These are phyloP conservation scores for Corbicula japonica DNA, from an alignment of 2,888 invertebrate species.

Conservation along the genomic window DNA sequence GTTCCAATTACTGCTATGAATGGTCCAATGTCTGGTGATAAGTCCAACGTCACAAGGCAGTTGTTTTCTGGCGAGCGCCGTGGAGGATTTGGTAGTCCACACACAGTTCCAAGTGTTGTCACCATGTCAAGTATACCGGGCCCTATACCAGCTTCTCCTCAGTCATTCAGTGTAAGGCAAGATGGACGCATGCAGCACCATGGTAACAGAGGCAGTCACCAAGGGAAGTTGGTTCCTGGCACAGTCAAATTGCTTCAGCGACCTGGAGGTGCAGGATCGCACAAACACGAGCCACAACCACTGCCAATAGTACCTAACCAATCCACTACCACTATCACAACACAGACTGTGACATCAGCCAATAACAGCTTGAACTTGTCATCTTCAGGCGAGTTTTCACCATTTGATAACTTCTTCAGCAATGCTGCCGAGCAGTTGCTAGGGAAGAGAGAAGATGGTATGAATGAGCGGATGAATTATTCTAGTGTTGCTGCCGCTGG, in stretches of 20 bases:
- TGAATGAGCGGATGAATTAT: slow-evolving; percentile 89
- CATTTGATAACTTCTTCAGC: slow-evolving; percentile 93
- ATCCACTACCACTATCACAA: slow-evolving; percentile 56
- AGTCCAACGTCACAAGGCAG: slow-evolving; percentile 81
- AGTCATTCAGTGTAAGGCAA: slow-evolving; percentile 66
- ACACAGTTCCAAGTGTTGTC: slow-evolving; percentile 63
- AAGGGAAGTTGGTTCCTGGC: slow-evolving; percentile 60
- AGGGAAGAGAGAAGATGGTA: slow-evolving; percentile 80
- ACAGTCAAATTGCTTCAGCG: slow-evolving; percentile 70
- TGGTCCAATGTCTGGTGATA: slow-evolving; percentile 66
- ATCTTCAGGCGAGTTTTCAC: slow-evolving; percentile 92
- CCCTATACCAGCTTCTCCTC: slow-evolving; percentile 68
- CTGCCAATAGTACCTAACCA: slow-evolving; percentile 79
- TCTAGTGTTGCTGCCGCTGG: slow-evolving; percentile 91
- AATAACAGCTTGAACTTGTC: slow-evolving; percentile 56
- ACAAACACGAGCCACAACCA: slow-evolving; percentile 76
- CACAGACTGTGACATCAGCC: slow-evolving; percentile 55
- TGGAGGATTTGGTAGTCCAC: slow-evolving; percentile 68
- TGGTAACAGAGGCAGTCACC: slow-evolving; percentile 33
- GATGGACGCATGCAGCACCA: slow-evolving; percentile 46
- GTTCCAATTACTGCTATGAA: slow-evolving; percentile 72
- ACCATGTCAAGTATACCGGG: slow-evolving; percentile 64
- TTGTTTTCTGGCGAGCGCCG: slow-evolving; percentile 79
- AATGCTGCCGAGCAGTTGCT: slow-evolving; percentile 88
- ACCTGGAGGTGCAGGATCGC: slow-evolving; percentile 54